Evolutionary conservation across 2,113 vertebrate genomes (phyloP).

Genomic region (Callaeas wilsoni): DNA sequence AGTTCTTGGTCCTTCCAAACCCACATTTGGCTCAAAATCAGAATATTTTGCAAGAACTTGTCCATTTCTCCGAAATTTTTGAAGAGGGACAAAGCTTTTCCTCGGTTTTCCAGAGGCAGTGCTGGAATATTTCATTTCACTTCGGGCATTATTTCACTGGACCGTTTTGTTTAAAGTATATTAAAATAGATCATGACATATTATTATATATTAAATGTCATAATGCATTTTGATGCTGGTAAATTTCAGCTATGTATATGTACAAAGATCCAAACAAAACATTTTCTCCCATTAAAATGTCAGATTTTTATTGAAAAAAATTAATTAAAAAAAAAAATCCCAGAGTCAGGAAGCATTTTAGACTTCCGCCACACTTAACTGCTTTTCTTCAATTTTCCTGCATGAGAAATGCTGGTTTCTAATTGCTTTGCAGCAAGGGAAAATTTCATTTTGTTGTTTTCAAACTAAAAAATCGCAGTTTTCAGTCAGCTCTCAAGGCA

Average conservation of each 20-base stretch:
- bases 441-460: background rate
- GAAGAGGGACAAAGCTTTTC: background rate
- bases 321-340: background rate
- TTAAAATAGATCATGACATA: background rate
- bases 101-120: background rate
- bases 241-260: background rate
- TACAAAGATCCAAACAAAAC: background rate
- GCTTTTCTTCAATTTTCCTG: background rate
- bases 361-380: background rate
- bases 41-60: background rate
- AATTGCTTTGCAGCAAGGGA: background rate
- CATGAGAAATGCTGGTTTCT: background rate
- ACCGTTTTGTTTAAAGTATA: background rate
- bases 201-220: background rate
- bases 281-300: background rate
- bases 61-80: background rate
- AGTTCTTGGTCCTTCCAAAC: background rate
- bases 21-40: background rate
- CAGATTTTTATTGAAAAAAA: background rate
- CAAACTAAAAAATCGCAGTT: background rate
- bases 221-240: background rate
- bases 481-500: background rate
- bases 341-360: background rate
- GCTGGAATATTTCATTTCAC: background rate
- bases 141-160: background rate